phyloP scores from a whole-genome alignment of 2,113 vertebrate species.

The Phainopepla nitens region DNA sequence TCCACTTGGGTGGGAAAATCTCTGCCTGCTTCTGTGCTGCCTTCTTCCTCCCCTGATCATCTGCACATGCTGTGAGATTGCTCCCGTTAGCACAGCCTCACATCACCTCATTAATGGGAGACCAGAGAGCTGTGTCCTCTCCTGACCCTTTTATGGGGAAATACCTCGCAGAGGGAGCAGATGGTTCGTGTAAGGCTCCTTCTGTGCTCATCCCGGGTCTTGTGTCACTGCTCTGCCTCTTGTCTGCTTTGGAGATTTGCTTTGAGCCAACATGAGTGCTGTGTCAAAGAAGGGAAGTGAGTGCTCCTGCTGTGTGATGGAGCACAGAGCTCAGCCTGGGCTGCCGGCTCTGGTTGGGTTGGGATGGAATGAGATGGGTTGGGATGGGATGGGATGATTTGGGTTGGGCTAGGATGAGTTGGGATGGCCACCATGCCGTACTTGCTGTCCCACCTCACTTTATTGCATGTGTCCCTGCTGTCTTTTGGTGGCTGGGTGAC shows the following conservation, averaged over 20 bases:
- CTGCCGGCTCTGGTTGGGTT: fast-evolving
- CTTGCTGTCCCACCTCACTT: neutral
- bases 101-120: neutral
- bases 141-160: neutral
- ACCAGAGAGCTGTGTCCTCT: neutral
- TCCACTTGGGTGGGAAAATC: neutral
- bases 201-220: neutral
- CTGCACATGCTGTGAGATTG: fast-evolving
- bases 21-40: neutral
- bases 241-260: neutral
- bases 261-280: neutral
- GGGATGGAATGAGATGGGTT: neutral
- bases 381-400: neutral
- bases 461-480: fast-evolving
- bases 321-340: neutral
- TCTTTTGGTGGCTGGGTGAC: fast-evolving
- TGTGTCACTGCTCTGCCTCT: neutral
- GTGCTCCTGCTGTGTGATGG: neutral
- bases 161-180: neutral
- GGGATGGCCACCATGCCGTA: fast-evolving
- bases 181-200: neutral
- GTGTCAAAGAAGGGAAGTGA: neutral
- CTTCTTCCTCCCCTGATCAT: neutral
- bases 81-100: neutral
- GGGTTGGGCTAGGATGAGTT: fast-evolving